Evolutionary conservation across 2,888 invertebrate genomes (phyloP).

Genomic region (Neoitamus cyanurus): DNA sequence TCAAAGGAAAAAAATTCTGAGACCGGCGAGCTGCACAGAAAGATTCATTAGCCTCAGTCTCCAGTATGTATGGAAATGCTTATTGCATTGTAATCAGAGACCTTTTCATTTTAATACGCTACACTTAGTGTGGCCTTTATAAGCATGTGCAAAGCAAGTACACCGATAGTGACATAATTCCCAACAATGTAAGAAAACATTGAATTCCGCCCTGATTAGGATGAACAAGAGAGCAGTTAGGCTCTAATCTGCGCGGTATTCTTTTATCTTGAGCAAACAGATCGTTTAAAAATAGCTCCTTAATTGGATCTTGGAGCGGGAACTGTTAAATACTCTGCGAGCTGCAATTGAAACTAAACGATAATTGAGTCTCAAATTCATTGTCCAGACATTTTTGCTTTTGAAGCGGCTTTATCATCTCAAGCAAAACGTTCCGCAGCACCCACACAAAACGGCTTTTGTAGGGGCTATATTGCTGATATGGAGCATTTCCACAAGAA

Average conservation of each 20-base stretch:
- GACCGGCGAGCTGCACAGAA: not conserved
- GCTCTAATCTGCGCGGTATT: not conserved
- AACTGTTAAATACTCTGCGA: not conserved
- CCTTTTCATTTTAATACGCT: not conserved
- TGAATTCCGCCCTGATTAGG: conserved; percentile 41
- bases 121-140: not conserved
- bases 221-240: not conserved
- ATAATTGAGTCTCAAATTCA: not conserved
- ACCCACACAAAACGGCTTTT: conserved; percentile 6
- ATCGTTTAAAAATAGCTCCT: conserved; percentile 26
- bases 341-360: not conserved
- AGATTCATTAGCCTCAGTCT: not conserved
- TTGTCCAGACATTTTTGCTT: not conserved
- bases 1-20: not conserved
- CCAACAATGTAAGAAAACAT: conserved; percentile 1
- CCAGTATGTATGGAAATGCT: not conserved
- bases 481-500: conserved; percentile 13
- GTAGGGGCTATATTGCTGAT: conserved; percentile 21
- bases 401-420: conserved; percentile 13
- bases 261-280: conserved; percentile 31
- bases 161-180: conserved; percentile 21
- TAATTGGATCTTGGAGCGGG: not conserved
- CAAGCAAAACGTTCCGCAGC: conserved; percentile 19
- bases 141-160: not conserved
- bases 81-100: conserved; percentile 27